Evolutionary conservation across 2,113 vertebrate species (phyloP), one percentile per base, ranked within the genome.

Genomic region (Tetraodon nigroviridis): DNA sequence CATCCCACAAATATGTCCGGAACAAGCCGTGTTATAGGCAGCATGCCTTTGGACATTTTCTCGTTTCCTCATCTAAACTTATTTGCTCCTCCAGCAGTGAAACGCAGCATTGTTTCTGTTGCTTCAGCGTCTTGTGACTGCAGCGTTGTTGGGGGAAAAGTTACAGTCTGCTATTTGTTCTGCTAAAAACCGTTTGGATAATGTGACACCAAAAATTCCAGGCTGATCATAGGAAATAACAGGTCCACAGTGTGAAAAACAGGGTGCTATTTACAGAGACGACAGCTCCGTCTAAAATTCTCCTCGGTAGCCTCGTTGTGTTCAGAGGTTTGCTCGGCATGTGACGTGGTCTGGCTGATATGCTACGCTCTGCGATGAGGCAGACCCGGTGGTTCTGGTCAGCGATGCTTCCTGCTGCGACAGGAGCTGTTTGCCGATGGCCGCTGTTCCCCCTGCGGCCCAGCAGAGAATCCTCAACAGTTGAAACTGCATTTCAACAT

Each of bases 121-220:
- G 64, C 61, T 48, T 52, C 65, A 82, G 81, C 81, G 77, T 86
- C 84, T 79, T 84, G 81, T 86, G 84, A 86, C 81, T 42, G 62
- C 66, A 67, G 69, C 58, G 42, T 52, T 55, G 54, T 13, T 64
- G 71, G 22, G 15, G 20, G 2, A 78, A 87, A 73, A 73, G 78
- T 71, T 64, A 71, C 70, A 79, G 76, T 78, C 78, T 67, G 74
- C 69, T 27, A 67, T 65, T 71, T 80, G 74, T 76, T 76, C 65
- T 58, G 29, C 73, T 58, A 63, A 61, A 58, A 60, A 77, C 62
- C 53, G 71, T 60, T 62, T 56, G 62, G 75, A 75, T 75, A 78
- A 78, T 57, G 80, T 79, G 67, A 77, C 70, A 67, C 61, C 50
- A 32, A 59, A 69, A 67, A 75, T 78, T 81, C 52, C 76, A 62